Evolutionary conservation across 2,797 vertebrate genomes (phyloP).

Genomic region (Phataginus tetradactyla): DNA sequence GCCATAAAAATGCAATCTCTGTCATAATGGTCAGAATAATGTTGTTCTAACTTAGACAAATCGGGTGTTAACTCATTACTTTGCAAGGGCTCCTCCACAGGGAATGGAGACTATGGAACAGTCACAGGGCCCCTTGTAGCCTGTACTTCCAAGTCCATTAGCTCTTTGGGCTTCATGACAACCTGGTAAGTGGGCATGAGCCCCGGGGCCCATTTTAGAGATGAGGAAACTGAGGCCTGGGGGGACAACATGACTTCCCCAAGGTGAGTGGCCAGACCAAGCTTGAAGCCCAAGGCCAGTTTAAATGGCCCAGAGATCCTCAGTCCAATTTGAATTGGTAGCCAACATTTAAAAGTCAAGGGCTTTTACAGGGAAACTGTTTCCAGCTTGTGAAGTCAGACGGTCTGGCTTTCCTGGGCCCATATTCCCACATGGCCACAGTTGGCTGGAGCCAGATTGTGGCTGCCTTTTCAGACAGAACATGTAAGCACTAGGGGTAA

Average conservation of each 20-base stretch:
- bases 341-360: slow-evolving; percentile 36
- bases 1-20: slow-evolving; percentile 76
- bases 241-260: not conserved
- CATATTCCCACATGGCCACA: not conserved
- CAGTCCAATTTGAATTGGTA: not conserved
- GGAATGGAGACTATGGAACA: not conserved
- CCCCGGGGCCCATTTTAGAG: slow-evolving; percentile 52
- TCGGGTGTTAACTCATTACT: slow-evolving; percentile 43
- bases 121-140: not conserved
- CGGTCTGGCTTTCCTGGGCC: slow-evolving; percentile 42
- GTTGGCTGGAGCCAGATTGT: not conserved
- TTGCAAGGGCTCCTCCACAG: not conserved
- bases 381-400: slow-evolving; percentile 64
- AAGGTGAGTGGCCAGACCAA: not conserved
- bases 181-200: not conserved
- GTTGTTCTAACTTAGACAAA: slow-evolving; percentile 78
- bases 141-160: not conserved
- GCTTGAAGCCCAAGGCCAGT: not conserved
- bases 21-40: slow-evolving; percentile 75
- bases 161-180: not conserved
- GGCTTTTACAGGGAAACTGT: slow-evolving; percentile 40
- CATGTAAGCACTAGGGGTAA: not conserved
- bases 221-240: slow-evolving; percentile 53
- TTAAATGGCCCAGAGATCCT: not conserved
- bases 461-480: not conserved